Evolutionary conservation across 2,888 invertebrate species (phyloP), one percentile per base, ranked within the genome.

Genomic region (Cantharis rufa): DNA sequence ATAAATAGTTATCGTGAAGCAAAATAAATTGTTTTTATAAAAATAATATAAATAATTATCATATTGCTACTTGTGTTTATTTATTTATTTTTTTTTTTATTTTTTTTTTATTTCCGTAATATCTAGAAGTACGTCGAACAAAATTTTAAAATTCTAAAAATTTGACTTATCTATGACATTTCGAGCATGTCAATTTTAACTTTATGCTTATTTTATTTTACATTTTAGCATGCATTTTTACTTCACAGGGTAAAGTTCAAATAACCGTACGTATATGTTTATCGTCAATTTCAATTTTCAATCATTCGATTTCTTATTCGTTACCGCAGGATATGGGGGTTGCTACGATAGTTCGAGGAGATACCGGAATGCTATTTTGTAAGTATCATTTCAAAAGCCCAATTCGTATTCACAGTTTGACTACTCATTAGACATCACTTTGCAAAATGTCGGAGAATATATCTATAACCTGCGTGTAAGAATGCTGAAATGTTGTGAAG

Each of bases 21-120:
- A 86, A 86, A 85, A 86, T 87, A 86, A 85, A 86, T 87, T 86
- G 86, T 87, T 87, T 87, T 86, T 87, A 87, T 86, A 82, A 86
- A 86, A 24, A 24, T 24, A 24, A 84, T 80, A 81, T 78, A 78
- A 82, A 78, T 78, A 77, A 82, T 79, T 79, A 81, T 81, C 81
- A 21, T n/a, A 66, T 66, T 24, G 21, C 13, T 66, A 66, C 64
- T 66, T 66, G 48, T 66, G 64, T 66, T 48, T 48, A 48, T 48
- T 48, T 48, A n/a, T 48, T 48, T 48, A n/a, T 48, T 5, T 48
- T 63, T 48, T 63, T 16, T 63, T 1, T 16, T 16, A 63, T 10
- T 9, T 11, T n/a, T 63, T 1, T 16, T 16, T 16, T 10, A 9
- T 11, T n/a, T 24, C 13, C 21, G 1, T 3, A 21, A 66, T 21